These are phyloP conservation scores for Hyperoplus lanceolatus DNA, from an alignment of 2,797 vertebrate genomes.

Conservation along the genomic window DNA sequence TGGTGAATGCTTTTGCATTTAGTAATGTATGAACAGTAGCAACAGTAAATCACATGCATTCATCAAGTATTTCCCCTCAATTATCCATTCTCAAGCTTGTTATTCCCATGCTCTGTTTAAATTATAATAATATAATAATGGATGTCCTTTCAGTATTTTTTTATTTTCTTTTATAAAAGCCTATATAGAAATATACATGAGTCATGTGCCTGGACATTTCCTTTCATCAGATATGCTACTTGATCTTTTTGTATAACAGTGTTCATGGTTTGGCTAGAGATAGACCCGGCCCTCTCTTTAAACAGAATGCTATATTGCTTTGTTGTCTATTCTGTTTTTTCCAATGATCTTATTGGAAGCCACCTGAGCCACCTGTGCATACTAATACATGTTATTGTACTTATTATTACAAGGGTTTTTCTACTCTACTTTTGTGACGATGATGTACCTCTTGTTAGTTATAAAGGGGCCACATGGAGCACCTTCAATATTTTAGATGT, in stretches of 20 bases:
- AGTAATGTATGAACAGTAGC: not conserved
- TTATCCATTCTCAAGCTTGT: constrained; percentile 31
- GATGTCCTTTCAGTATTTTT: constrained; percentile 26
- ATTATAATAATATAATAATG: constrained; percentile 27
- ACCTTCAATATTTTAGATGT: not conserved
- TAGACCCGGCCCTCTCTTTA: constrained; percentile 34
- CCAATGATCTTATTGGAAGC: constrained; percentile 30
- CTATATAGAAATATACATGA: constrained; percentile 38
- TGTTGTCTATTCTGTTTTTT: constrained; percentile 27
- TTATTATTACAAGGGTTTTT: not conserved
- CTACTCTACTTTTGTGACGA: not conserved
- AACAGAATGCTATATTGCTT: constrained; percentile 10
- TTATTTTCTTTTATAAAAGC: constrained; percentile 23
- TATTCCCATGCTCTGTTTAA: constrained; percentile 35
- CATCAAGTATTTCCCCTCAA: not conserved
- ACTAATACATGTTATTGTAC: constrained; percentile 28
- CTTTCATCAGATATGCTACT: constrained; percentile 36
- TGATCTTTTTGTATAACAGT: constrained; percentile 39
- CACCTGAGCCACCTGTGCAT: constrained; percentile 37
- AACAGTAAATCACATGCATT: not conserved
- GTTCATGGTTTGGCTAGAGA: constrained; percentile 58
- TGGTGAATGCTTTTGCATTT: not conserved
- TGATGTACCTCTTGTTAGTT: not conserved
- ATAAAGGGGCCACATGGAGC: not conserved
- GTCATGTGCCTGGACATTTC: constrained; percentile 47